Base-by-base conservation (phyloP, 2,113 vertebrate genomes). In the Pachypanchax playfairii region DNA sequence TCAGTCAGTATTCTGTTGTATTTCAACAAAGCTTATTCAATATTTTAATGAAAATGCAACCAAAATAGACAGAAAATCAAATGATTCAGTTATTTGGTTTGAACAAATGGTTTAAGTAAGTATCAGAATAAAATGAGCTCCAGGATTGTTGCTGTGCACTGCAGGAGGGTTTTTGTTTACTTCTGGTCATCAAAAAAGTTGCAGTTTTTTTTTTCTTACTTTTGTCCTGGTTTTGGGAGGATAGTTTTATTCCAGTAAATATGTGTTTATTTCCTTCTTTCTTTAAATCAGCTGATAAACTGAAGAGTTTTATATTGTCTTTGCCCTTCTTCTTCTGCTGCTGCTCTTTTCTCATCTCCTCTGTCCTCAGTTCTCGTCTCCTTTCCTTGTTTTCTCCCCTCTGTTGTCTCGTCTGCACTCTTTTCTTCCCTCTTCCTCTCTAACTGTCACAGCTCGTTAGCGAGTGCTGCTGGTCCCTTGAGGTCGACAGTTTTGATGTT, bases 401-500 rank as follows among this genome's bases (percentile, higher is more conserved):
- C 49, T 20, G 39, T 60, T 44, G 15, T 21, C 5, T 31, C 52
- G 12, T 13, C 22, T 54, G 13, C 25, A 4, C 20, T 14, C 35
- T 0, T n/a, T 28, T n/a, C 11, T 50, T 53, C 25, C 12, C 20
- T 52, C 57, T 42, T 51, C 61, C 55, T 60, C 53, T 71, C 74
- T 65, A 17, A 39, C 73, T 80, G 77, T 86, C 77, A 46, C 83
- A 80, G 89, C 88, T 90, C 78, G 82, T 91, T 91, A 90, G 86
- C 44, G 69, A 65, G 54, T 22, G 79, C 81, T 61, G 77, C 77
- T 73, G 60, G 70, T 79, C 84, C 82, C 82, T 75, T 50, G 82
- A 86, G 87, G 72, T 79, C 70, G 73, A 61, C 79, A 80, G 66
- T 77, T 91, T 87, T 90, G 87, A 89, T 89, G 87, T 90, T 86